phyloP scores from a whole-genome alignment of 1,140 invertebrate species.

The Drosophila paulistorum region DNA sequence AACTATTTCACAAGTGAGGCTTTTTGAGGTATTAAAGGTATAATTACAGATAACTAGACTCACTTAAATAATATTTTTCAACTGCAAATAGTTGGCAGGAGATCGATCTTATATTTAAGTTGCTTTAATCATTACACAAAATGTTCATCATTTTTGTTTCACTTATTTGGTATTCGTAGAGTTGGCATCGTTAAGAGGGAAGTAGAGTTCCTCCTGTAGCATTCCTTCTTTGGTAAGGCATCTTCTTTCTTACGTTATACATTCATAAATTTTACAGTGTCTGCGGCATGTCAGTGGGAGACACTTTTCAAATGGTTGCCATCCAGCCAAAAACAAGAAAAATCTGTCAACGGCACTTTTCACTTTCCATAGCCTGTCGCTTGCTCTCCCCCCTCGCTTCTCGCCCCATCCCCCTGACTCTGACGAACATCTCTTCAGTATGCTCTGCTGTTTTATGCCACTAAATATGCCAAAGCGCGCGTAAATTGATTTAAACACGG shows the following conservation, averaged over 20 bases:
- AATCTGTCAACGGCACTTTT: constrained; percentile 75
- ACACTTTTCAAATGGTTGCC: constrained; percentile 16
- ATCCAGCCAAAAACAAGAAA: constrained; percentile 69
- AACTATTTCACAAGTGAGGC: too few relatives aligned
- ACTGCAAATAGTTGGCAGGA: too few relatives aligned
- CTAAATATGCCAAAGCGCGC: constrained; percentile 76
- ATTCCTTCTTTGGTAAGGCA: constrained; percentile 22
- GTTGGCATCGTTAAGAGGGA: background rate
- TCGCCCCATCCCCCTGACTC: too few relatives aligned
- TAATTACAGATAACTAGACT: too few relatives aligned
- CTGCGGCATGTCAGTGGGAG: constrained; percentile 56
- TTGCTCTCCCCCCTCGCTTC: background rate
- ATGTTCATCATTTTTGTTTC: background rate
- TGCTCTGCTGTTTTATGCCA: constrained; percentile 61
- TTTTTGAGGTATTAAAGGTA: too few relatives aligned
- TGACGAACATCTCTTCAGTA: constrained; percentile 21
- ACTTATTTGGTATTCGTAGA: background rate
- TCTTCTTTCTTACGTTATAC: constrained; percentile 30
- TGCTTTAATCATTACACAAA: too few relatives aligned
- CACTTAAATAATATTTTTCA: too few relatives aligned
- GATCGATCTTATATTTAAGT: too few relatives aligned
- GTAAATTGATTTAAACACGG: constrained; percentile 78
- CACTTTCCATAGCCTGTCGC: constrained; percentile 41
- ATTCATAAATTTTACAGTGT: constrained; percentile 61
- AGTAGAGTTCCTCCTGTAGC: background rate